Evolutionary conservation across 2,113 vertebrate species (phyloP).

Genomic region (Apeltes quadracus): DNA sequence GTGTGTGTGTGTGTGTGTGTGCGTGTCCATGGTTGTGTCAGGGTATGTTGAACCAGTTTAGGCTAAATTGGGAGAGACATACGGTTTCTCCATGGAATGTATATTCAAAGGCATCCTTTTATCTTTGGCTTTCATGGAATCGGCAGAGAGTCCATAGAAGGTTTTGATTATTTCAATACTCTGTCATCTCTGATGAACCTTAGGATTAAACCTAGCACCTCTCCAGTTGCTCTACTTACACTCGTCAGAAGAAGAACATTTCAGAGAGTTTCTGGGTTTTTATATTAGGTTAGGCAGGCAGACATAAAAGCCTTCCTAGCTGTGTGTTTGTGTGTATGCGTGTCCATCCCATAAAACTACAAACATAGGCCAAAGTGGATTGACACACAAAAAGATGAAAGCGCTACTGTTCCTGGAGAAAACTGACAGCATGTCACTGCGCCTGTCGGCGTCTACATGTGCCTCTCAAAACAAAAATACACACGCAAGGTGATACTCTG

Average conservation of each 20-base stretch:
- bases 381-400: slow-evolving; percentile 64
- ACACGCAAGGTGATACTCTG: slow-evolving; percentile 53
- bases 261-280: slow-evolving; percentile 35
- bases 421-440: slow-evolving; percentile 40
- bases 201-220: slow-evolving; percentile 59
- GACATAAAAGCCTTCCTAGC: slow-evolving; percentile 45
- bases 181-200: slow-evolving; percentile 54
- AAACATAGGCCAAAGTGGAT: slow-evolving; percentile 50
- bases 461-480: slow-evolving; percentile 49
- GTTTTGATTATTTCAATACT: slow-evolving; percentile 59
- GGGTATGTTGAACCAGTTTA: slow-evolving; percentile 51
- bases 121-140: slow-evolving; percentile 62
- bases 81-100: slow-evolving; percentile 54
- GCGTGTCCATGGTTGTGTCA: slow-evolving; percentile 28
- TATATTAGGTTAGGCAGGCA: slow-evolving; percentile 36
- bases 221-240: slow-evolving; percentile 45
- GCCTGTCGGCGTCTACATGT: slow-evolving; percentile 37
- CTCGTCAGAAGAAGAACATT: slow-evolving; percentile 31
- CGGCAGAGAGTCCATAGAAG: slow-evolving; percentile 38
- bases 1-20: not conserved
- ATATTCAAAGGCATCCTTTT: slow-evolving; percentile 68
- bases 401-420: slow-evolving; percentile 20
- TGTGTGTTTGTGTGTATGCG: slow-evolving; percentile 27
- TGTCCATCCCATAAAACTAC: slow-evolving; percentile 39
- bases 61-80: slow-evolving; percentile 60